Evolutionary conservation across 1,140 invertebrate species (phyloP).

Genomic region (Microvelia longipes): DNA sequence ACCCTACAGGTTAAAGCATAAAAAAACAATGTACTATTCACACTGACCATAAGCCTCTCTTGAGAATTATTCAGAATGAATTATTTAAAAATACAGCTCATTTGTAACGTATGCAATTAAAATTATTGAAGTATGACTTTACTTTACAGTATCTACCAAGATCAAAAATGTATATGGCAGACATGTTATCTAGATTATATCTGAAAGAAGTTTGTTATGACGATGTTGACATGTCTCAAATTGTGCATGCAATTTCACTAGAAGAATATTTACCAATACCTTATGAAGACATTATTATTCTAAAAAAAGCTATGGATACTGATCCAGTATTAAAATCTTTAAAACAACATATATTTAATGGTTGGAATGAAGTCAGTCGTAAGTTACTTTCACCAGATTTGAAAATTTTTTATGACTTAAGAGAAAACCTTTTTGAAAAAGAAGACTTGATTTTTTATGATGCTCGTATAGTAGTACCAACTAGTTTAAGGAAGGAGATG

Average conservation of each 20-base stretch:
- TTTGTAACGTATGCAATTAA: conserved; percentile 30
- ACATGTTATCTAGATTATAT: conserved; percentile 16
- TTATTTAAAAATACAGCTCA: conserved; percentile 26
- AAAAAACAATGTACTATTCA: too few species aligned
- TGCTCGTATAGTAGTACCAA: conserved; percentile 27
- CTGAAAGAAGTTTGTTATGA: conserved; percentile 8
- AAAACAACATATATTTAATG: not conserved
- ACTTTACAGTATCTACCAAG: conserved; percentile 25
- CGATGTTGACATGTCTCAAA: conserved; percentile 10
- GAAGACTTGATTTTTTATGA: conserved; percentile 25
- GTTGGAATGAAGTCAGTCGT: conserved; percentile 9
- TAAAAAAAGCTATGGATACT: conserved; percentile 8
- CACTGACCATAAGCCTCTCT: conserved; percentile 31
- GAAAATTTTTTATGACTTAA: conserved; percentile 9
- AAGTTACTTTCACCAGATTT: conserved; percentile 4
- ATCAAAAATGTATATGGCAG: conserved; percentile 14
- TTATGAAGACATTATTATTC: not conserved
- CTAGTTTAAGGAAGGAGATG: conserved; percentile 23
- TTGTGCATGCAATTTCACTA: conserved; percentile 7
- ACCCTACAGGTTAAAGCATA: too few species aligned
- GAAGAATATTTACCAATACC: conserved; percentile 11
- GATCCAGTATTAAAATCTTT: conserved; percentile 8
- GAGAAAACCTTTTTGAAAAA: conserved; percentile 12
- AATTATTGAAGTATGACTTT: conserved; percentile 30
- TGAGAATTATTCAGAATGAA: conserved; percentile 29